Conservation (phyloP, 2,113 vertebrate genomes). For the Galemys pyrenaicus region DNA sequence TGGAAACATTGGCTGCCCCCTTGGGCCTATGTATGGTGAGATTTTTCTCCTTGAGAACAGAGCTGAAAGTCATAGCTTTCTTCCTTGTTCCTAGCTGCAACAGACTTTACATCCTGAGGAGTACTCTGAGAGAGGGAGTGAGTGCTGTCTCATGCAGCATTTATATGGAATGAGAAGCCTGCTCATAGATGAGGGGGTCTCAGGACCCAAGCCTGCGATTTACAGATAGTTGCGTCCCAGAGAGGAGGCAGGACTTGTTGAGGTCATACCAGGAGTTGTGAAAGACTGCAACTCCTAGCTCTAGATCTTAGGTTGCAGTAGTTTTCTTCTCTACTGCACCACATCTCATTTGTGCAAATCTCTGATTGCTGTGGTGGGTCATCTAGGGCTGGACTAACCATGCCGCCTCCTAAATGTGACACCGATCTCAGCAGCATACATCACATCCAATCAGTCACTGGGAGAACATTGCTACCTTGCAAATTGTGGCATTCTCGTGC, state of each 20-base stretch:
- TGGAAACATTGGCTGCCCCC: conserved; percentile 73
- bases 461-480: neutral
- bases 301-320: neutral
- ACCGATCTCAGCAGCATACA: neutral
- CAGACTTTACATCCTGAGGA: conserved; percentile 59
- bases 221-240: neutral
- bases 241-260: neutral
- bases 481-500: neutral
- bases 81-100: conserved; percentile 48
- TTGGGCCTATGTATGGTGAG: conserved; percentile 70
- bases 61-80: conserved; percentile 68
- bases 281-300: neutral
- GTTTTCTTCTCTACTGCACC: neutral
- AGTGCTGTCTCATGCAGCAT: neutral
- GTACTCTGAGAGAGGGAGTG: conserved; percentile 18
- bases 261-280: neutral
- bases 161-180: neutral
- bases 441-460: conserved; percentile 12
- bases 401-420: conserved; percentile 7
- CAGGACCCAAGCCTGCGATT: neutral
- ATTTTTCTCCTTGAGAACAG: conserved; percentile 79
- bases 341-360: conserved; percentile 11
- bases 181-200: neutral
- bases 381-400: neutral
- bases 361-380: neutral